These are phyloP conservation scores for Orthosia gothica DNA, from an alignment of 2,888 invertebrate species.

Conservation along the genomic window DNA sequence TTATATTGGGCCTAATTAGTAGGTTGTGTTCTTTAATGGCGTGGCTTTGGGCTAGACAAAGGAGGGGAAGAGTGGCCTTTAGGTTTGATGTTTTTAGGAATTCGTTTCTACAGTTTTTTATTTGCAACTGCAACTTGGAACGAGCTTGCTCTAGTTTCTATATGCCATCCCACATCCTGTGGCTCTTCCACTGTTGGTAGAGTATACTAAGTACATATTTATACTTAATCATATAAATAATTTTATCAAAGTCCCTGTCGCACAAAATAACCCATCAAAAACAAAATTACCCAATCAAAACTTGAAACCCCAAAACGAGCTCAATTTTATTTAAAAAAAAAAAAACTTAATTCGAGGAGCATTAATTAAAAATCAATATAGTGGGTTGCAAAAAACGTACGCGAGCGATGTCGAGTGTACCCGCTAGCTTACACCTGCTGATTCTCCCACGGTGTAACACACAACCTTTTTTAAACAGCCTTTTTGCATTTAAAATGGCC, in stretches of 20 bases:
- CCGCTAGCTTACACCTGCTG: constrained; percentile 84
- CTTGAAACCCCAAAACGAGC: constrained; percentile 54
- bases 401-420: constrained; percentile 73
- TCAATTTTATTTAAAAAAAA: constrained; percentile 56
- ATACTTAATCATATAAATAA: constrained; percentile 9
- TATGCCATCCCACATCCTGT: too few relatives aligned
- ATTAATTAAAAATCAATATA: constrained; percentile 88
- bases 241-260: constrained; percentile 22
- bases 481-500: constrained; percentile 86
- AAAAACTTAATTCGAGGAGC: constrained; percentile 68
- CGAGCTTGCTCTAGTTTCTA: not conserved
- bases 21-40: constrained; percentile 20
- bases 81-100: not conserved
- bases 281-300: constrained; percentile 59
- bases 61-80: not conserved
- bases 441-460: constrained; percentile 88
- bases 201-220: not conserved
- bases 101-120: not conserved
- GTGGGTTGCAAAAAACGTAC: constrained; percentile 75
- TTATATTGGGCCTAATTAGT: constrained; percentile 48
- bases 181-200: too few relatives aligned
- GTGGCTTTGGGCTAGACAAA: constrained; percentile 23
- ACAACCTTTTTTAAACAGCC: constrained; percentile 76
- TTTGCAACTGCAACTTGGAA: not conserved
- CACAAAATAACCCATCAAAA: constrained; percentile 57